Percentiles rank a stretch among this genome's conserved stretches.
These are phyloP conservation scores for Turritopsis rubra DNA, from an alignment of 30 jellyfish, hydroid and myxozoan genomes.

Conservation along the genomic window DNA sequence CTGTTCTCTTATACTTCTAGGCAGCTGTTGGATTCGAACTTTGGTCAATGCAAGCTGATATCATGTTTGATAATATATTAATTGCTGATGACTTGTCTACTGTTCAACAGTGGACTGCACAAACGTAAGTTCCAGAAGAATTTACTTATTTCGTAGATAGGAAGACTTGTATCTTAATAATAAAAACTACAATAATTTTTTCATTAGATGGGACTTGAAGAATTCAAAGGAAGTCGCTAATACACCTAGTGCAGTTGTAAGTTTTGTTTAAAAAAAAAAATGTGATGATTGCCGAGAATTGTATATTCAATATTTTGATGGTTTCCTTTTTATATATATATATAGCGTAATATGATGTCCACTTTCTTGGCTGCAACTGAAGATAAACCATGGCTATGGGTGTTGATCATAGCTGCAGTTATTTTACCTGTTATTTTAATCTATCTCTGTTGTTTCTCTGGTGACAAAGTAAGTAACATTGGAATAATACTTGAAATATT, in stretches of 20 bases:
- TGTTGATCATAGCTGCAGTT: constrained; percentile 62
- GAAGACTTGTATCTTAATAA: not conserved
- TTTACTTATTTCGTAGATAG: not conserved
- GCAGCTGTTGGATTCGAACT: constrained; percentile 96
- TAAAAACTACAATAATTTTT: not conserved
- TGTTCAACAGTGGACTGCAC: constrained; percentile 93
- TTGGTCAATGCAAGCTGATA: constrained; percentile 92
- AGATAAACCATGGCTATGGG: constrained; percentile 98
- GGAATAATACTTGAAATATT: not conserved
- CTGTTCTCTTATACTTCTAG: too few relatives aligned
- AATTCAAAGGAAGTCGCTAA: constrained; percentile 63
- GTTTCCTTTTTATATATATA: not conserved
- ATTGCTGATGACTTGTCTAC: constrained; percentile 69
- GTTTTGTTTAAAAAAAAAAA: constrained; percentile 11
- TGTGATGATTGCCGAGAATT: not conserved
- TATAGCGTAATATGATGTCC: constrained; percentile 65
- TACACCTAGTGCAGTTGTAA: constrained; percentile 36
- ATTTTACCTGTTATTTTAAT: constrained; percentile 75
- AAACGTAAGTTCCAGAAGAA: constrained; percentile 83
- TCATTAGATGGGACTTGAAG: constrained; percentile 81
- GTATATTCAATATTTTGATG: not conserved
- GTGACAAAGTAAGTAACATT: constrained; percentile 55
- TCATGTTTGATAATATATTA: constrained; percentile 77
- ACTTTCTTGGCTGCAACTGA: constrained; percentile 73
- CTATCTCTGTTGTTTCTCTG: constrained; percentile 71